These are phyloP conservation scores for Actinia tenebrosa DNA, from an alignment of 64 coral and sea anemone genomes.

Conservation along the genomic window DNA sequence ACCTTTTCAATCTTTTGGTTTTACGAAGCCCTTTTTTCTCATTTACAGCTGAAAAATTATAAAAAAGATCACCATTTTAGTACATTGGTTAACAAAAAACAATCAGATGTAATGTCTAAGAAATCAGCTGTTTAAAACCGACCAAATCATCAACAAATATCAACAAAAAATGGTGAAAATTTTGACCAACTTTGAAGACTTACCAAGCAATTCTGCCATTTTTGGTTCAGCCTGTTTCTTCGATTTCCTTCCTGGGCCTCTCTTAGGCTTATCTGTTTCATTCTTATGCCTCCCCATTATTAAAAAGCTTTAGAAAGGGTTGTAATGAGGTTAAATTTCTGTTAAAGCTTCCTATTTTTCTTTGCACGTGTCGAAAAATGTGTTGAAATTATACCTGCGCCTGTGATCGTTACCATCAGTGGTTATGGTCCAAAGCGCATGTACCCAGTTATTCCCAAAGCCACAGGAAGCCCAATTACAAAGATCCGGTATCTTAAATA, in stretches of 20 bases:
- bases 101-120: neutral
- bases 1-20: neutral
- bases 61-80: neutral
- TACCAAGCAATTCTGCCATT: slow-evolving; percentile 19
- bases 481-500: neutral
- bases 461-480: neutral
- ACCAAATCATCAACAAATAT: neutral
- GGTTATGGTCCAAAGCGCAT: neutral
- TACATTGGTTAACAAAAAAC: neutral
- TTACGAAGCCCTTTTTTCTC: neutral
- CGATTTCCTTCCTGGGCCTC: slow-evolving; percentile 22
- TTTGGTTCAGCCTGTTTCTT: slow-evolving; percentile 15
- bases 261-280: slow-evolving; percentile 8
- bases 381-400: neutral
- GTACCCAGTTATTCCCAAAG: neutral
- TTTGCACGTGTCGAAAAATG: slow-evolving; percentile 3
- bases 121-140: neutral
- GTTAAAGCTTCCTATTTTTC: neutral
- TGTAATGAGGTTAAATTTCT: neutral
- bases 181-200: neutral
- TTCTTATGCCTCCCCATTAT: neutral
- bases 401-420: neutral
- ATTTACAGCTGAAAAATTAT: neutral
- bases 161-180: neutral
- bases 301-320: neutral